Evolutionary conservation across 64 coral and sea anemone genomes (phyloP), one percentile per base, ranked within the genome.

Genomic region (Trachythela sp.): DNA sequence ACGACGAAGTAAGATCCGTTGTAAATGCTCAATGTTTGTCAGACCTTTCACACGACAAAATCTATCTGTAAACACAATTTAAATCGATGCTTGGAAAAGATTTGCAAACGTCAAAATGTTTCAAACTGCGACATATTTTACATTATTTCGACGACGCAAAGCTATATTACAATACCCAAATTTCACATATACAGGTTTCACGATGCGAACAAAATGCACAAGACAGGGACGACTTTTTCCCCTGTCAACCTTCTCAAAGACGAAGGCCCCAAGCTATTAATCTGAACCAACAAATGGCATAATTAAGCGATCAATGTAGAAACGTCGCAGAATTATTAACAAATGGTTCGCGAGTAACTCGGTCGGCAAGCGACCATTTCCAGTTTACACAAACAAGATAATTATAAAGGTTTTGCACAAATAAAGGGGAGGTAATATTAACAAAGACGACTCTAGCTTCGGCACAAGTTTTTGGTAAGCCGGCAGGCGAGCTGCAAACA

Each of bases 11-110:
- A 45, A 45, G 4, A 11, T 4, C 42, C 42, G 42, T 45, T 45
- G 4, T 45, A 37, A 90, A 84, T 80, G 75, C 26, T 80, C 33
- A 80, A 36, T 39, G 33, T 80, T 80, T 80, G 34, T 29, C 20
- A 90, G 91, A 90, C 72, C 85, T 95, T 87, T 92, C 58, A 80
- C 68, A 68, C 93, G 51, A 89, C 42, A 64, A 89, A 70, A 89
- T 86, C 93, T 89, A 80, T 84, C 77, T 83, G 75, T 80, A 80
- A 80, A 80, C 75, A 80, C 14, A 80, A 80, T 80, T 80, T 80
- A 0, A 80, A 39, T 80, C 75, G 35, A 77, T 80, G 15, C 30
- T 80, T 80, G 6, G 15, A 2, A 80, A 30, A 15, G 14, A 80
- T 80, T 64, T 64, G 26, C n/a, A 64, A 20, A 29, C 75, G 75